A percentile compares a stretch with the other conserved stretches of the same genome.
Conservation (phyloP, 1,140 invertebrate genomes). For the Leptinotarsa texana region DNA sequence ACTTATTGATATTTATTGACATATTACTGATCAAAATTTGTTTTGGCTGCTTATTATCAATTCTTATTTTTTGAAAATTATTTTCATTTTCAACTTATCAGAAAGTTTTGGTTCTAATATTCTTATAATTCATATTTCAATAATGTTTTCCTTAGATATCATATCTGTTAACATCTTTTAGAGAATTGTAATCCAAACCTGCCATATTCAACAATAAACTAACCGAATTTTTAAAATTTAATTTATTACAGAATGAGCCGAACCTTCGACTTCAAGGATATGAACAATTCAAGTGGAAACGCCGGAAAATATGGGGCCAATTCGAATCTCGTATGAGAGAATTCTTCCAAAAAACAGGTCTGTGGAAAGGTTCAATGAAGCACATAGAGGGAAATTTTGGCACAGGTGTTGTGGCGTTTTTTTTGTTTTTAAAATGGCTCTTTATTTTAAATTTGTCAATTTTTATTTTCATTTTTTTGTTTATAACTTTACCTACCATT, state of each 20-base stretch:
- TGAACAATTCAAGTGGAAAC: conserved; percentile 76
- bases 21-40: too few relatives aligned
- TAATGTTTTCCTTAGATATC: too few relatives aligned
- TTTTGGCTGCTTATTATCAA: too few relatives aligned
- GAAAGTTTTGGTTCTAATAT: too few relatives aligned
- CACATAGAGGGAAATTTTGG: conserved; percentile 81
- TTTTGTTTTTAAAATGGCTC: conserved; percentile 80
- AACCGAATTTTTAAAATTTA: too few relatives aligned
- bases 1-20: too few relatives aligned
- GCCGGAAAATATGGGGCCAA: conserved; percentile 70
- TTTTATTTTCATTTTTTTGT: conserved; percentile 66
- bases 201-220: too few relatives aligned
- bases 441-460: conserved; percentile 74
- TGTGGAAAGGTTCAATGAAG: conserved; percentile 73
- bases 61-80: too few relatives aligned
- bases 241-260: conserved; percentile 68
- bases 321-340: conserved; percentile 65
- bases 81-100: too few relatives aligned
- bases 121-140: too few relatives aligned
- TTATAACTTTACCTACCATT: conserved; percentile 71
- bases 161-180: too few relatives aligned
- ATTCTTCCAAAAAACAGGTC: conserved; percentile 67
- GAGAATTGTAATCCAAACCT: too few relatives aligned
- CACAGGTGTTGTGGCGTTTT: conserved; percentile 78
- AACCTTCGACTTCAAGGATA: conserved; percentile 77